A percentile compares a stretch with the other conserved stretches of the same genome.
phyloP scores from a whole-genome alignment of 2,113 vertebrate species.

The Nothocercus julius region DNA sequence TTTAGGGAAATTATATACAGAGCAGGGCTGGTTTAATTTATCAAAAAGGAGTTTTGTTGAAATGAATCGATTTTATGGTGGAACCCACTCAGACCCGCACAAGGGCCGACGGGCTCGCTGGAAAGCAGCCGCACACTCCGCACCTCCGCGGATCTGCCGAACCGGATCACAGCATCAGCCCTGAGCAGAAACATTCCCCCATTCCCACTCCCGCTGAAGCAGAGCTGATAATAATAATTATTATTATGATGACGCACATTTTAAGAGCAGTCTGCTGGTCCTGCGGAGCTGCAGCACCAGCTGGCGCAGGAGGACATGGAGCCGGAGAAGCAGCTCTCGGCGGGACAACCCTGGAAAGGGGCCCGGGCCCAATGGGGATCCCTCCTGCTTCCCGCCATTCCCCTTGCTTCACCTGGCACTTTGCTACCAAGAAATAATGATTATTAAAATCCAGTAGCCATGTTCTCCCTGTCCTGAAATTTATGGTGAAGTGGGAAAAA shows the following conservation, averaged over 20 bases:
- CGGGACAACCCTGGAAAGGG: no score
- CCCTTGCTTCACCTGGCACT: rapidly evolving
- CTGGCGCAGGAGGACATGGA: no score
- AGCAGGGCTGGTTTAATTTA: slow-evolving; percentile 51
- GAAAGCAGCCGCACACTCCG: slow-evolving; percentile 7
- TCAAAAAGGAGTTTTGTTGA: slow-evolving; percentile 60
- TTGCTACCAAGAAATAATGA: neutral
- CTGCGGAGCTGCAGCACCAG: no score
- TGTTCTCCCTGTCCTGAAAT: neutral
- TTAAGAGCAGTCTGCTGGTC: no score
- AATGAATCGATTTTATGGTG: slow-evolving; percentile 56
- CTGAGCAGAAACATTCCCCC: neutral
- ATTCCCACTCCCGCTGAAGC: neutral
- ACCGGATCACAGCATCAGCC: neutral
- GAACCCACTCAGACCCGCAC: slow-evolving; percentile 41
- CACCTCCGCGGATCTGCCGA: neutral
- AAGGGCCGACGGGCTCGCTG: neutral
- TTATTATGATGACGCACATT: no score
- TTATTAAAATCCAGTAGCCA: neutral
- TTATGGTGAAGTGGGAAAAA: rapidly evolving
- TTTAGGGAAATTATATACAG: slow-evolving; percentile 70
- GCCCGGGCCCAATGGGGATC: neutral
- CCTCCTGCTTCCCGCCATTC: neutral
- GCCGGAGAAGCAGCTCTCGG: no score
- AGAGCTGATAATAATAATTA: no score